Evolutionary conservation across 2,113 vertebrate species (phyloP).

Genomic region (Oostethus manadensis): DNA sequence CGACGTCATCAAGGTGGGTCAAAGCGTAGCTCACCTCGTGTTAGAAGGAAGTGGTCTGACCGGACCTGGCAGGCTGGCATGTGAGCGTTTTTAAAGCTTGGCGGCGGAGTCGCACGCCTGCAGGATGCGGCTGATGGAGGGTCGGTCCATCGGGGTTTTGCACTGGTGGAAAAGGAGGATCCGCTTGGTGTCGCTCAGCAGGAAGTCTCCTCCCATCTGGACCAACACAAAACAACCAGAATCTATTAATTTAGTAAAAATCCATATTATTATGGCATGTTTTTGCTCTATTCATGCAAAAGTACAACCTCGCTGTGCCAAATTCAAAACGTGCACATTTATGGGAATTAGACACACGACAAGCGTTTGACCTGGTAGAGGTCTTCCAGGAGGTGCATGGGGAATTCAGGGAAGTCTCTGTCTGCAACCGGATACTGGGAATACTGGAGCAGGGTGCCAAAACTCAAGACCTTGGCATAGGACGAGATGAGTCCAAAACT

Average conservation of each 20-base stretch:
- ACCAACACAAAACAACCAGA: background rate
- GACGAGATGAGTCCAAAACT: constrained; percentile 67
- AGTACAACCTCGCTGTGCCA: no score
- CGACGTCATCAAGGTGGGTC: constrained; percentile 59
- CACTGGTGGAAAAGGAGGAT: constrained; percentile 60
- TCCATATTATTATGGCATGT: no score
- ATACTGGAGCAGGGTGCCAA: constrained; percentile 53
- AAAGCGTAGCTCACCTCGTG: constrained; percentile 29
- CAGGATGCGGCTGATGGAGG: constrained; percentile 43
- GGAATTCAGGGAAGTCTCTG: constrained; percentile 53
- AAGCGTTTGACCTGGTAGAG: constrained; percentile 70
- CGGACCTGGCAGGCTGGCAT: background rate
- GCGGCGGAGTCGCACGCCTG: background rate
- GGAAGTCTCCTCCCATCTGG: constrained; percentile 73
- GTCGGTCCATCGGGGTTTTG: constrained; percentile 63
- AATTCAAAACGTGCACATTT: no score
- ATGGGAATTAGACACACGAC: no score
- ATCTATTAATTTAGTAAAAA: no score
- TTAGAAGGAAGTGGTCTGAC: background rate
- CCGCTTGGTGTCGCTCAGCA: constrained; percentile 59
- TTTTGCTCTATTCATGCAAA: no score
- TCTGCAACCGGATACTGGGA: constrained; percentile 39
- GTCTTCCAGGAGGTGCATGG: constrained; percentile 53
- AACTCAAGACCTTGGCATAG: constrained; percentile 67
- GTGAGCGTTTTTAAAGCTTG: background rate